Evolutionary conservation across 2,888 invertebrate species (phyloP), one percentile per base, ranked within the genome.

Genomic region (Calameuta filiformis): DNA sequence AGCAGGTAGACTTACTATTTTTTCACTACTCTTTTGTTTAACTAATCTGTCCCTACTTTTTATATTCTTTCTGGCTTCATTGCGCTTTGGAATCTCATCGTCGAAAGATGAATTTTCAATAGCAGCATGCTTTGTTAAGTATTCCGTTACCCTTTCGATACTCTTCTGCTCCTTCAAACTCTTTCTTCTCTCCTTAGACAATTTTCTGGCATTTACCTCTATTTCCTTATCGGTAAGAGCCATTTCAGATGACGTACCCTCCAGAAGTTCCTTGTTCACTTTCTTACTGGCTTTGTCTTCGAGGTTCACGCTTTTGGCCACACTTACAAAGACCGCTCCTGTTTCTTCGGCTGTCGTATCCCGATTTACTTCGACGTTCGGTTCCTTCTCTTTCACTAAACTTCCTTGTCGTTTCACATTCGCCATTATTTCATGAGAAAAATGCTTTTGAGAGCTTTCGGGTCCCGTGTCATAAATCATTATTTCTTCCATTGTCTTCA

Each of bases 151-250:
- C 35, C 85, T 84, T 40, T 87, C 88, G 75, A 86, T 86, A 71
- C 86, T 87, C 69, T 85, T 84, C 9, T 87, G 85, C 94, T 95
- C 73, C 69, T 56, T 78, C 69, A 84, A 73, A n/a, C 80, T 80
- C 75, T 84, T 88, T 69, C 85, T 78, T 23, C 75, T 37, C 12
- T 69, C 79, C 68, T 68, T 77, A 37, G 75, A 69, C 11, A 78
- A 12, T 78, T 82, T 33, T 78, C 73, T 15, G 77, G 78, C 76
- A 78, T 75, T 71, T 84, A 81, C 30, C 79, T 84, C 79, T 86
- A 85, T 73, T 88, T 85, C 31, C 56, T 56, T 56, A 56, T 56
- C 23, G 23, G 9, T 2, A 23, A 15, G 23, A 56, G 9, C 6
- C 6, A 56, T 56, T 56, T 56, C 56, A 9, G 56, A 56, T 2